phyloP scores from a whole-genome alignment of 2,113 vertebrate species.

The Rhinogobius similis region DNA sequence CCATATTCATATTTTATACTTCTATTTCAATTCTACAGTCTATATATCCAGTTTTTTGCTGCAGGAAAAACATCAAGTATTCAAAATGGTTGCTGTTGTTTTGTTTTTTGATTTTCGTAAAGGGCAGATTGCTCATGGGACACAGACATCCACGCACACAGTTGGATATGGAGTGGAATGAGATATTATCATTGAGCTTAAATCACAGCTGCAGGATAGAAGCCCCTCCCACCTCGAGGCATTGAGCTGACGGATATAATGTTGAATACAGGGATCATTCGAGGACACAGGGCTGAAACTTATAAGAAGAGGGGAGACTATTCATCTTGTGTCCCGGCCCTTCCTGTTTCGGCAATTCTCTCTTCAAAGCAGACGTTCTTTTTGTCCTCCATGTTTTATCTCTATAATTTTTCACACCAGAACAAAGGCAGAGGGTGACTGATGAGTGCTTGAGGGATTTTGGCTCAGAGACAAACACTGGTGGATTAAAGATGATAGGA shows the following conservation, averaged over 20 bases:
- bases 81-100: conserved; percentile 1
- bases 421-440: conserved; percentile 31
- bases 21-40: conserved; percentile 8
- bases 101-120: no score
- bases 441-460: conserved; percentile 45
- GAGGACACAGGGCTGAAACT: conserved; percentile 28
- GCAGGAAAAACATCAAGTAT: not conserved
- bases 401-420: conserved; percentile 20
- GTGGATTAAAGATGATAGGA: conserved; percentile 60
- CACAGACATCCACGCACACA: conserved; percentile 8
- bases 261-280: conserved; percentile 42
- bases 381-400: conserved; percentile 24
- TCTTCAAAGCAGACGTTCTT: conserved; percentile 11
- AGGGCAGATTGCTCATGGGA: conserved; percentile 8
- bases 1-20: conserved; percentile 19
- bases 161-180: conserved; percentile 27
- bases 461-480: conserved; percentile 34
- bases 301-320: conserved; percentile 2
- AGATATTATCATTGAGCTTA: conserved; percentile 15
- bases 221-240: conserved; percentile 18
- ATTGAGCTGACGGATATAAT: conserved; percentile 19
- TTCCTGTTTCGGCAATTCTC: conserved; percentile 16
- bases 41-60: conserved; percentile 7
- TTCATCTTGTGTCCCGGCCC: conserved; percentile 24
- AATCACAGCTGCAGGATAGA: conserved; percentile 26